phyloP scores from a whole-genome alignment of 2,113 vertebrate genomes.

The Triplophysa tibetana region DNA sequence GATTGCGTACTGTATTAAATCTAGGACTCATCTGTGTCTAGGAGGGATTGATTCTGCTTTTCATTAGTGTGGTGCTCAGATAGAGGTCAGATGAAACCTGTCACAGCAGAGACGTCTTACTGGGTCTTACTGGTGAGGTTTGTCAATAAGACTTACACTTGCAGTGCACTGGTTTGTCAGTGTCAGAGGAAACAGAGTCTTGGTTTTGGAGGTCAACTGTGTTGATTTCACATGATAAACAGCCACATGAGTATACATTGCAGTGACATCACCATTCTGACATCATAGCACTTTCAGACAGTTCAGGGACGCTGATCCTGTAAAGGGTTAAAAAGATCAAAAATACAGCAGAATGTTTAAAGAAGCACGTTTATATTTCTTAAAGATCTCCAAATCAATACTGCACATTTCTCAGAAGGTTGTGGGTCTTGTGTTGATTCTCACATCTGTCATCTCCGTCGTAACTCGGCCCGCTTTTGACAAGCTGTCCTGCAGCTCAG shows the following conservation, averaged over 20 bases:
- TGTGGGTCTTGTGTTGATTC: not conserved
- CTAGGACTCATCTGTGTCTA: conserved; percentile 28
- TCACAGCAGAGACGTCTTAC: not conserved
- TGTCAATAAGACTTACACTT: conserved; percentile 6
- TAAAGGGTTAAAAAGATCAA: not conserved
- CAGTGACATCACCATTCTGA: not conserved
- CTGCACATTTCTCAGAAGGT: not conserved
- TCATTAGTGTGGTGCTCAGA: conserved; percentile 21
- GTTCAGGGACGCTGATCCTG: not conserved
- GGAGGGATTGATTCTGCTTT: conserved; percentile 38
- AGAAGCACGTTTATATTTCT: no score
- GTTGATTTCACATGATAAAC: not conserved
- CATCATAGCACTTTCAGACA: not conserved
- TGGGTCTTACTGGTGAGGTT: not conserved
- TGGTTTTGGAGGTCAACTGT: not conserved
- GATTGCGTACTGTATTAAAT: conserved; percentile 42
- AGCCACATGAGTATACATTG: no score
- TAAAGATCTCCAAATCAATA: not conserved
- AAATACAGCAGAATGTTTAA: no score
- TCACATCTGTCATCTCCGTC: not conserved
- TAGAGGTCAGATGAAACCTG: conserved; percentile 23
- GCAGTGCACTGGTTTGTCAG: not conserved
- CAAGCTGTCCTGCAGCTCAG: not conserved
- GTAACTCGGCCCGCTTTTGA: not conserved
- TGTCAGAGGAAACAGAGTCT: not conserved